These are phyloP conservation scores for Muscicapa striata DNA, from an alignment of 2,797 vertebrate species.

Conservation along the genomic window DNA sequence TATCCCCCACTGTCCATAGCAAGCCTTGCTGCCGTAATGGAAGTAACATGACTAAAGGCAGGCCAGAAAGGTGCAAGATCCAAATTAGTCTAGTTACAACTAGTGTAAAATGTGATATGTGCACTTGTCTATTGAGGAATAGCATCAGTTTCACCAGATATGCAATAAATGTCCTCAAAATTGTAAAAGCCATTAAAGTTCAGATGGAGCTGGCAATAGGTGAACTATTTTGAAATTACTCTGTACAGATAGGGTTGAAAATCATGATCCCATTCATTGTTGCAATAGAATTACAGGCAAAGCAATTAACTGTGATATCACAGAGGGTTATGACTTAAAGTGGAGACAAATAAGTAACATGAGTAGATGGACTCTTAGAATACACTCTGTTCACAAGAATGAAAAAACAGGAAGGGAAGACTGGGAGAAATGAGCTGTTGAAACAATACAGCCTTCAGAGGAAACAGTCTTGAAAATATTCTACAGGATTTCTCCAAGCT, in stretches of 20 bases:
- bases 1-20: not conserved
- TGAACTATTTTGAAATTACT: conserved; percentile 13
- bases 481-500: not conserved
- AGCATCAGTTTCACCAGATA: not conserved
- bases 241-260: not conserved
- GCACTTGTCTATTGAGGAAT: not conserved
- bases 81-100: not conserved
- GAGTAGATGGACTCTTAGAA: conserved; percentile 42
- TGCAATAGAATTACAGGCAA: not conserved
- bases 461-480: not conserved
- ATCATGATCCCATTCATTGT: not conserved
- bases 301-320: conserved; percentile 18
- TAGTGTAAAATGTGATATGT: rapidly evolving
- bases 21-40: not conserved
- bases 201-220: not conserved
- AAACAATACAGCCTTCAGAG: not conserved
- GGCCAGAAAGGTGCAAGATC: not conserved
- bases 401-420: conserved; percentile 6
- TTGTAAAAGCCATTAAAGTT: not conserved
- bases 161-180: not conserved
- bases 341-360: not conserved
- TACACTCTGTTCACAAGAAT: not conserved
- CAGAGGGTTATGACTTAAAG: conserved; percentile 6
- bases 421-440: not conserved
- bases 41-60: not conserved